These are phyloP conservation scores for Poecile atricapillus DNA, from an alignment of 2,113 vertebrate species.

Conservation along the genomic window DNA sequence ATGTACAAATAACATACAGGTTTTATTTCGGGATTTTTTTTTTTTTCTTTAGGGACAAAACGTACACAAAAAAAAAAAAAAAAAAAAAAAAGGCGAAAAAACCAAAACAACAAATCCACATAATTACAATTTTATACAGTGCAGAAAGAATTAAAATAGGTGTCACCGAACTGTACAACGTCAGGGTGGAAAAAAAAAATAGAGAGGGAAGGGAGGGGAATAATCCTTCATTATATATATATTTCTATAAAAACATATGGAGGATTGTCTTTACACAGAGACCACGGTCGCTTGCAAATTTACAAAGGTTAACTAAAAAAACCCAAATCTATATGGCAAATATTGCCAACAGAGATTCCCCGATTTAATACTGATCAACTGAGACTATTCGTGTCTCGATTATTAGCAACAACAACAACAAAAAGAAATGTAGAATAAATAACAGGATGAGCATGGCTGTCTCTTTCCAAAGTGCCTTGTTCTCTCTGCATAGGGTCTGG, in stretches of 20 bases:
- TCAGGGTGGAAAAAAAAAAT: constrained; percentile 32
- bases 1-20: constrained; percentile 82
- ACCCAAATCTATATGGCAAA: constrained; percentile 82
- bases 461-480: constrained; percentile 90
- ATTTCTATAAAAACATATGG: constrained; percentile 80
- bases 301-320: constrained; percentile 74
- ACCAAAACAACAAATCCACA: background rate
- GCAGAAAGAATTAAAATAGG: constrained; percentile 82
- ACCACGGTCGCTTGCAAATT: constrained; percentile 66
- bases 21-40: constrained; percentile 80
- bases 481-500: constrained; percentile 69
- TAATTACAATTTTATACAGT: constrained; percentile 90
- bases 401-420: constrained; percentile 64
- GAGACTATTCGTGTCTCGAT: constrained; percentile 77
- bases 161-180: constrained; percentile 71
- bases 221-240: constrained; percentile 81
- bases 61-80: constrained; percentile 68
- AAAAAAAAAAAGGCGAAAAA: constrained; percentile 62
- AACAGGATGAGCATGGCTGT: constrained; percentile 85
- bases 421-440: constrained; percentile 88
- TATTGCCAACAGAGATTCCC: constrained; percentile 93
- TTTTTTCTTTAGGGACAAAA: constrained; percentile 66
- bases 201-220: background rate
- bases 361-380: constrained; percentile 79
- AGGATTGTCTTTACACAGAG: constrained; percentile 70